These are phyloP conservation scores for Rhizomys pruinosus DNA, from an alignment of 2,113 vertebrate species.

Conservation along the genomic window DNA sequence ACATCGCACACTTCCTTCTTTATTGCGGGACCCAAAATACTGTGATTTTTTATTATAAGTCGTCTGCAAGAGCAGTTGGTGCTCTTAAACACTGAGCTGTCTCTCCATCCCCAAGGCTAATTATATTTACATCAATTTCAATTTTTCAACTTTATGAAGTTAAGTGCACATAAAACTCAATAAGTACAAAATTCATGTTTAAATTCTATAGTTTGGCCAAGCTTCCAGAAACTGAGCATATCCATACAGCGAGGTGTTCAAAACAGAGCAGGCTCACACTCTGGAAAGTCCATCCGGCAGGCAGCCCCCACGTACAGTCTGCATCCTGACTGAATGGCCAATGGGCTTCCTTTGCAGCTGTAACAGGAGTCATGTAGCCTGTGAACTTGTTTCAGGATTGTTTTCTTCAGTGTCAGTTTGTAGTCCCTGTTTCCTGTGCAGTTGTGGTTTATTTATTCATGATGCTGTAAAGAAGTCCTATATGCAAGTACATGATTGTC, in stretches of 20 bases:
- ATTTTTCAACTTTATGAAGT: neutral
- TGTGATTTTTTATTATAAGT: neutral
- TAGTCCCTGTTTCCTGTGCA: neutral
- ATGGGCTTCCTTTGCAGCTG: neutral
- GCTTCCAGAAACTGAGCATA: neutral
- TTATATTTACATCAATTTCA: neutral
- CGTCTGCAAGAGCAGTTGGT: too few species aligned
- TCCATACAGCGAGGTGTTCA: neutral
- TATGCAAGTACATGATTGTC: neutral
- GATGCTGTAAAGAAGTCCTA: neutral
- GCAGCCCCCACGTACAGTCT: neutral
- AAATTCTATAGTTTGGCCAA: neutral
- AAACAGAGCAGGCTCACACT: neutral
- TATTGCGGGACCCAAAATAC: neutral
- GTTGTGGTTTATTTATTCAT: neutral
- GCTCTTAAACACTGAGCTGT: too few species aligned
- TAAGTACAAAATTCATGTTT: conserved; percentile 20
- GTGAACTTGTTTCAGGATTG: neutral
- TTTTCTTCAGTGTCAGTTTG: neutral
- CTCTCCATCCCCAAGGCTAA: too few species aligned
- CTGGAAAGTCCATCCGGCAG: neutral
- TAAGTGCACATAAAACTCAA: neutral
- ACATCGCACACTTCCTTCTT: neutral
- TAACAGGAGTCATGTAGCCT: neutral
- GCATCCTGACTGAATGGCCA: neutral